Conservation (phyloP, 2,888 invertebrate genomes). For the Drosophila villosipedis region DNA sequence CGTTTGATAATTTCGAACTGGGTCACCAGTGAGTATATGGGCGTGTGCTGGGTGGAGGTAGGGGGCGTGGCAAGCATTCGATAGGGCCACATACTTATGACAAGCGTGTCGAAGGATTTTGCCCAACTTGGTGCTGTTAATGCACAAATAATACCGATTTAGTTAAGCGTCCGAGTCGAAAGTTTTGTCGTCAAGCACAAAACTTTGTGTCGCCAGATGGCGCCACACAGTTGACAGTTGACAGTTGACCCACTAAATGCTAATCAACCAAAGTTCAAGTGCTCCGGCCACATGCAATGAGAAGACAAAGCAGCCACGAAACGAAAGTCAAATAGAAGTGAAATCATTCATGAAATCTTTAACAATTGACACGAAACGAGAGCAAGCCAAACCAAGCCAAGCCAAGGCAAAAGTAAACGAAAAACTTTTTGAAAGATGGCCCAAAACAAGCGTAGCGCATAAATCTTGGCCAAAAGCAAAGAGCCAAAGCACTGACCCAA, state of each 20-base stretch:
- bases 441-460: slow-evolving; percentile 35
- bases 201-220: slow-evolving; percentile 58
- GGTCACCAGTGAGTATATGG: slow-evolving; percentile 42
- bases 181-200: slow-evolving; percentile 32
- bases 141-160: slow-evolving; percentile 75
- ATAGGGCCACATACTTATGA: slow-evolving; percentile 27
- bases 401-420: not conserved
- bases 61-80: slow-evolving; percentile 10
- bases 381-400: slow-evolving; percentile 17
- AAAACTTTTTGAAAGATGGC: slow-evolving; percentile 22
- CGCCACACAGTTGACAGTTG: slow-evolving; percentile 18
- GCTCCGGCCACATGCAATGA: slow-evolving; percentile 8
- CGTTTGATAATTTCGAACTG: slow-evolving; percentile 62
- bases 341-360: slow-evolving; percentile 80
- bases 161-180: slow-evolving; percentile 50
- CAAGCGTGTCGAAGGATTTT: slow-evolving; percentile 32
- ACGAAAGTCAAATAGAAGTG: slow-evolving; percentile 72
- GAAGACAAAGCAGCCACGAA: slow-evolving; percentile 8
- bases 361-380: slow-evolving; percentile 67
- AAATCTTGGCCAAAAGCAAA: slow-evolving; percentile 55
- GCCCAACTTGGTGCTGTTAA: slow-evolving; percentile 60
- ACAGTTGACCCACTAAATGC: slow-evolving; percentile 78
- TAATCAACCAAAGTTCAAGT: slow-evolving; percentile 70
- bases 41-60: not conserved
- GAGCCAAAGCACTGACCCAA: slow-evolving; percentile 47